phyloP scores from a whole-genome alignment of 2,797 vertebrate genomes.

The Thalassophryne amazonica region DNA sequence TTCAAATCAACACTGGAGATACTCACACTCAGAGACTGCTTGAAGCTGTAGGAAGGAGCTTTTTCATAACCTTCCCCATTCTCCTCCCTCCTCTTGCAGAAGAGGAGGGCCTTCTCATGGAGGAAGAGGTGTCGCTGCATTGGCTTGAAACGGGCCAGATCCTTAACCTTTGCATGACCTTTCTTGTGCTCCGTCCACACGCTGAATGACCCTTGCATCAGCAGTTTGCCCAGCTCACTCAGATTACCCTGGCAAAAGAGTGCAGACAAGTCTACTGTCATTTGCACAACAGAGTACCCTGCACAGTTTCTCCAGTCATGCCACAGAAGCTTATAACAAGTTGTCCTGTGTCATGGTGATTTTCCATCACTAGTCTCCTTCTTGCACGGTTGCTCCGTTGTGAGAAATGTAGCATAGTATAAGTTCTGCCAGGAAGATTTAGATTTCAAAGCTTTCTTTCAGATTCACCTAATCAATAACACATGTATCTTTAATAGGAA shows the following conservation, averaged over 20 bases:
- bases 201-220: constrained; percentile 98
- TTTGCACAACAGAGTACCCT: too few relatives aligned
- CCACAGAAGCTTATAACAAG: too few relatives aligned
- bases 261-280: too few relatives aligned
- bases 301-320: too few relatives aligned
- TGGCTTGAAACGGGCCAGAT: constrained; percentile 96
- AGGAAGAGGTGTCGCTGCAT: constrained; percentile 98
- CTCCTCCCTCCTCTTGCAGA: constrained; percentile 97
- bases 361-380: too few relatives aligned
- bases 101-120: constrained; percentile 93
- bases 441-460: too few relatives aligned
- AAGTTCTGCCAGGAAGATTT: too few relatives aligned
- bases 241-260: constrained; percentile 84
- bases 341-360: too few relatives aligned
- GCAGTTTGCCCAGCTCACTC: constrained; percentile 90
- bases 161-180: constrained; percentile 95
- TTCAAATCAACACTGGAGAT: background rate
- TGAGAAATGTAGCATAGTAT: too few relatives aligned
- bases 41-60: constrained; percentile 98
- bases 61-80: constrained; percentile 97
- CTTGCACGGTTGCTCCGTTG: too few relatives aligned
- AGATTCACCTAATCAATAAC: too few relatives aligned
- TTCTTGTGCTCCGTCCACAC: constrained; percentile 98
- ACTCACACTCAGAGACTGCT: constrained; percentile 92
- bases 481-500: too few relatives aligned